A percentile compares a stretch with the other conserved stretches of the same genome.
These are phyloP conservation scores for Pantherophis guttatus DNA, from an alignment of 2,113 vertebrate species.

Conservation along the genomic window DNA sequence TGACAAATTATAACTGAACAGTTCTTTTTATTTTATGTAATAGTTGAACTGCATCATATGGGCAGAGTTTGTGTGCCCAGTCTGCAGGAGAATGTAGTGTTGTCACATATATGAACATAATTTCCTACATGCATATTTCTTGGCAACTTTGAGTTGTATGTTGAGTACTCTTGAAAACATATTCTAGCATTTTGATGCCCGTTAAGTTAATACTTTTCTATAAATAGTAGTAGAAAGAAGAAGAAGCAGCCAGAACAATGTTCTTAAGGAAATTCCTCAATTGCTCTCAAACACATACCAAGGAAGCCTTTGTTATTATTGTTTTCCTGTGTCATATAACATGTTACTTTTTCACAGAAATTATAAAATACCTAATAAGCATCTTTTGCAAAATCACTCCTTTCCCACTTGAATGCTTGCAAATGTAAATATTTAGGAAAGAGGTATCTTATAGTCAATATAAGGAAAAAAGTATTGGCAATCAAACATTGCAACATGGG, in stretches of 20 bases:
- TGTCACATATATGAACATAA: neutral
- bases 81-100: neutral
- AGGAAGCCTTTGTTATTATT: neutral
- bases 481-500: neutral
- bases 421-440: neutral
- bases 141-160: neutral
- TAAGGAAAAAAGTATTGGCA: neutral
- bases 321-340: neutral
- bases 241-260: neutral
- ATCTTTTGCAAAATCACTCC: neutral
- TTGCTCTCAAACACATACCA: neutral
- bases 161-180: neutral
- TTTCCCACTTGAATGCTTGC: neutral
- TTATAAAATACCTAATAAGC: neutral
- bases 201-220: neutral
- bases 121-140: neutral
- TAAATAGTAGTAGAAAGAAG: neutral
- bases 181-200: neutral
- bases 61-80: neutral
- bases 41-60: neutral
- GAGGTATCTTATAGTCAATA: neutral
- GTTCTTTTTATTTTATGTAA: neutral
- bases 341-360: neutral
- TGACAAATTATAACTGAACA: neutral
- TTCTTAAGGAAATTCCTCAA: neutral